Conservation (phyloP, 1,140 invertebrate species). For the Atta colombica region DNA sequence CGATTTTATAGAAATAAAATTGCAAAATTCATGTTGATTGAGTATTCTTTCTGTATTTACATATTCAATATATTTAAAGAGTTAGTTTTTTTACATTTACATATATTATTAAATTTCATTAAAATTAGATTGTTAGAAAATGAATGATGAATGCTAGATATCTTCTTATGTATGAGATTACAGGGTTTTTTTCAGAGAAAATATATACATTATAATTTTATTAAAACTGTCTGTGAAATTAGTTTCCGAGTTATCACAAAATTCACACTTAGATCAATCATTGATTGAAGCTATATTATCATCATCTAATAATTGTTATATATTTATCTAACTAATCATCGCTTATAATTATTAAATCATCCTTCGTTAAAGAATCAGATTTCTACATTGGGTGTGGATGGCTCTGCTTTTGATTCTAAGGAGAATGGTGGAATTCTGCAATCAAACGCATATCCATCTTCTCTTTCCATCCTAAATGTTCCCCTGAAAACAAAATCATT, state of each 20-base stretch:
- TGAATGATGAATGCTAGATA: not conserved
- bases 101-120: conserved; percentile 17
- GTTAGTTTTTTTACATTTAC: not conserved
- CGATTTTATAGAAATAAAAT: not conserved
- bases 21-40: not conserved
- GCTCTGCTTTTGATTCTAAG: conserved; percentile 95
- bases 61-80: not conserved
- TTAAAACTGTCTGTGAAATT: not conserved
- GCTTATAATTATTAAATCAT: not conserved
- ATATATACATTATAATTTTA: conserved; percentile 56
- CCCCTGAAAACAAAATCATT: conserved; percentile 90
- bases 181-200: conserved; percentile 5
- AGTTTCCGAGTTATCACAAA: conserved; percentile 50
- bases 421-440: conserved; percentile 98
- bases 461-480: conserved; percentile 97
- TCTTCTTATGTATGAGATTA: not conserved
- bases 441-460: conserved; percentile 98
- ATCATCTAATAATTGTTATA: conserved; percentile 40
- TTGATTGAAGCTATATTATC: conserved; percentile 27
- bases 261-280: not conserved
- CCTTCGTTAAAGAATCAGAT: not conserved
- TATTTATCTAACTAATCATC: conserved; percentile 23
- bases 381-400: conserved; percentile 78
- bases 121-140: not conserved
- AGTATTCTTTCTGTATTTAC: not conserved